phyloP scores from a whole-genome alignment of 2,797 vertebrate species.

The Novumbra hubbsi region DNA sequence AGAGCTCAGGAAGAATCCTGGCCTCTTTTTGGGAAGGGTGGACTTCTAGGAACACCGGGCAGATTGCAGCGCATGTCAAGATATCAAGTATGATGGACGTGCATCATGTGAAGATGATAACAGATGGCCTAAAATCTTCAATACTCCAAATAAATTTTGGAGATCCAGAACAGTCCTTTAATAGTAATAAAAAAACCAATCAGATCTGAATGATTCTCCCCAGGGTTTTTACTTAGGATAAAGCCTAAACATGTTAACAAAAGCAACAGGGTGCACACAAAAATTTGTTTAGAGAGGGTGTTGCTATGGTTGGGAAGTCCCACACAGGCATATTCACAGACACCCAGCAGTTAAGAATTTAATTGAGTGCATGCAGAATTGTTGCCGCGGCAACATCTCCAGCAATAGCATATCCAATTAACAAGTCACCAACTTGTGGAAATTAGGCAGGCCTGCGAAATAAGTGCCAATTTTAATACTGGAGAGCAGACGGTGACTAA shows the following conservation, averaged over 20 bases:
- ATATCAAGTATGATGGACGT: background rate
- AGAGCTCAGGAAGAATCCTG: background rate
- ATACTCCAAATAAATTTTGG: background rate
- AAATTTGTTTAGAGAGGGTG: background rate
- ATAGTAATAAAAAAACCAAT: background rate
- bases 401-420: constrained; percentile 26
- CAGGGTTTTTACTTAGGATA: background rate
- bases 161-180: background rate
- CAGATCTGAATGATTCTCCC: background rate
- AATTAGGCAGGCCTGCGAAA: constrained; percentile 1
- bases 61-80: background rate
- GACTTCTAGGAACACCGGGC: background rate
- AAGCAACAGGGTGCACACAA: background rate
- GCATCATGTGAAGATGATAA: background rate
- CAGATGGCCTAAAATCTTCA: background rate
- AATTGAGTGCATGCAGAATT: constrained; percentile 18
- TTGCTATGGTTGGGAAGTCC: background rate
- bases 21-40: background rate
- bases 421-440: background rate
- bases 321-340: constrained; percentile 7
- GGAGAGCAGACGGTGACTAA: constrained; percentile 9
- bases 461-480: constrained; percentile 11
- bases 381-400: constrained; percentile 31
- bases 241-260: background rate
- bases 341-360: constrained; percentile 3